Conservation (phyloP, 2,888 invertebrate species). For the Rhynchonema sp. region DNA sequence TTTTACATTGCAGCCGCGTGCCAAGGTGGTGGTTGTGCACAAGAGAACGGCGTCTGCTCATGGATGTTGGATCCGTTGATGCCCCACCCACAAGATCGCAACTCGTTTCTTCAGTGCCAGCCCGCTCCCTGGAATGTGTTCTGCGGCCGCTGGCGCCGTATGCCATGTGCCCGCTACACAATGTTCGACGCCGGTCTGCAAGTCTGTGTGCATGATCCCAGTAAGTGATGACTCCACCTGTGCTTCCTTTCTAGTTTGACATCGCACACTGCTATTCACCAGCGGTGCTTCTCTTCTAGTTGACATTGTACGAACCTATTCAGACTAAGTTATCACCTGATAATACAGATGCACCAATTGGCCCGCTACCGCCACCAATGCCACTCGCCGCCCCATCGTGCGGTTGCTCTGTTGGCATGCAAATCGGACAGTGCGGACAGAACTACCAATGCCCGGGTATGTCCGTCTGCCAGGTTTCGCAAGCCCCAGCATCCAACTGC, state of each 20-base stretch:
- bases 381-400: not conserved
- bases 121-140: slow-evolving; percentile 24
- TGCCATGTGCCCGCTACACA: slow-evolving; percentile 27
- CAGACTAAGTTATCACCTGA: no score
- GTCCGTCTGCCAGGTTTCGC: slow-evolving; percentile 19
- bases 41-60: slow-evolving; percentile 25
- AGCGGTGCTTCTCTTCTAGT: not conserved
- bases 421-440: slow-evolving; percentile 23
- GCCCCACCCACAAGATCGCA: slow-evolving; percentile 17
- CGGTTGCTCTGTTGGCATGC: not conserved
- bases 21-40: slow-evolving; percentile 19
- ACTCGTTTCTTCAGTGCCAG: slow-evolving; percentile 22
- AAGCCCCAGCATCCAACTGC: not conserved
- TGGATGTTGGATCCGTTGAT: slow-evolving; percentile 28
- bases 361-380: not conserved
- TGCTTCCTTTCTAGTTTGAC: not conserved
- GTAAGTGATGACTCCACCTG: slow-evolving; percentile 11
- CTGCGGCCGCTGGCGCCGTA: slow-evolving; percentile 23
- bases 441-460: slow-evolving; percentile 26
- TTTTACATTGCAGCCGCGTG: slow-evolving; percentile 19
- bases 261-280: not conserved
- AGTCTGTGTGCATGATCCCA: slow-evolving; percentile 17
- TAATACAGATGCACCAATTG: not conserved
- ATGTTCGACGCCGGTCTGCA: slow-evolving; percentile 21
- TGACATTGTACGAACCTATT: not conserved